Percentiles rank a stretch among this genome's conserved stretches.
Conservation (phyloP, 2,888 invertebrate genomes). For the Metopia argyrocephala region DNA sequence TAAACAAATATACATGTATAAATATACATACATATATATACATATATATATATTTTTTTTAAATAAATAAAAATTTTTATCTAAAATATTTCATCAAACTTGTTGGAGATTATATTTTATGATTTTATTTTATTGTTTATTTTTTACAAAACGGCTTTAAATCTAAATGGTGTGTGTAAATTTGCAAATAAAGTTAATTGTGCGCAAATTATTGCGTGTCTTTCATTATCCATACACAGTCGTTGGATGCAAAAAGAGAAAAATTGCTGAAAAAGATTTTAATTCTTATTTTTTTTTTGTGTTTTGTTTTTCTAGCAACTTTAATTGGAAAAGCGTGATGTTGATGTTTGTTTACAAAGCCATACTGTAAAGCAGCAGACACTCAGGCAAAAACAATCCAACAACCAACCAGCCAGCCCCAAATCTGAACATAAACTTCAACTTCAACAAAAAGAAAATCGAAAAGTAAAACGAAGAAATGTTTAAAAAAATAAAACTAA, state of each 20-base stretch:
- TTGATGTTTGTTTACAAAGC: slow-evolving; percentile 59
- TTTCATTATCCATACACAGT: slow-evolving; percentile 12
- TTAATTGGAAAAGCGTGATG: slow-evolving; percentile 65
- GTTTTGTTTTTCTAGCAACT: slow-evolving; percentile 41
- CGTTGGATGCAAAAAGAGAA: slow-evolving; percentile 11
- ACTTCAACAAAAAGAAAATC: neutral
- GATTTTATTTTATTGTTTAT: slow-evolving; percentile 36
- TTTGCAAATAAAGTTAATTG: slow-evolving; percentile 65
- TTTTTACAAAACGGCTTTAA: slow-evolving; percentile 16
- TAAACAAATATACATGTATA: slow-evolving; percentile 3
- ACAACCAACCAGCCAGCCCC: neutral
- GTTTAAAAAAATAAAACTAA: slow-evolving; percentile 19
- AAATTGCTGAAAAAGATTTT: slow-evolving; percentile 44
- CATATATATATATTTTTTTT: neutral
- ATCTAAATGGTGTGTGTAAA: slow-evolving; percentile 54
- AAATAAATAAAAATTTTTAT: slow-evolving; percentile 7
- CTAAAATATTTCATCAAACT: slow-evolving; percentile 49
- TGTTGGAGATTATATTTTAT: slow-evolving; percentile 12
- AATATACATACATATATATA: slow-evolving; percentile 22
- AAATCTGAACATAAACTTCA: neutral
- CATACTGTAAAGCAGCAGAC: slow-evolving; percentile 7
- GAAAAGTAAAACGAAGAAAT: neutral
- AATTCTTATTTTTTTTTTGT: slow-evolving; percentile 11
- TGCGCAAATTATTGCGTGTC: slow-evolving; percentile 64
- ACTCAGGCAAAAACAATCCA: slow-evolving; percentile 17